phyloP scores from a whole-genome alignment of 2,113 vertebrate species.

The Furnarius figulus region DNA sequence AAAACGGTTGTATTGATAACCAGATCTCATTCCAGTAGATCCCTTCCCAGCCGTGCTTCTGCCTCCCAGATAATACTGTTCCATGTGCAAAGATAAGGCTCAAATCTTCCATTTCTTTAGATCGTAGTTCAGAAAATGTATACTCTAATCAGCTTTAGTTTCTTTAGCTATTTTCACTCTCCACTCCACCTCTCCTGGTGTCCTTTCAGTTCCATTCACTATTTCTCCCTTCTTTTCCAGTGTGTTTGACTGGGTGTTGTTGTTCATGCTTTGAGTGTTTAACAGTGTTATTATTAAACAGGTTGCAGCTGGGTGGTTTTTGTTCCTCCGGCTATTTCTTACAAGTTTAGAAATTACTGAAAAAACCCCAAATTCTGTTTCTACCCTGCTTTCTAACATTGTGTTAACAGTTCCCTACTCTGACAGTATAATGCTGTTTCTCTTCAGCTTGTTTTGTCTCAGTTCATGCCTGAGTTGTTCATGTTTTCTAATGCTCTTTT shows the following conservation, averaged over 20 bases:
- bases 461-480: neutral
- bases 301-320: neutral
- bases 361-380: neutral
- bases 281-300: neutral
- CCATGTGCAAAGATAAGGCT: neutral
- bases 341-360: neutral
- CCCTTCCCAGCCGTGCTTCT: neutral
- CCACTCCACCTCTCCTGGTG: neutral
- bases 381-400: neutral
- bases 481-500: neutral
- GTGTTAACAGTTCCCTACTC: neutral
- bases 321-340: neutral
- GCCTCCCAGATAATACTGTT: neutral
- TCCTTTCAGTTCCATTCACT: neutral
- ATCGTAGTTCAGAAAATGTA: neutral
- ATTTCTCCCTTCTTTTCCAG: neutral
- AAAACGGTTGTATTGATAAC: neutral
- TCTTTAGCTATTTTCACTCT: neutral
- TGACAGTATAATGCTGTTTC: neutral
- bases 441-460: neutral
- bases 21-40: neutral
- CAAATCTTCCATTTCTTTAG: neutral
- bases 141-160: neutral
- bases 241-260: neutral
- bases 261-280: neutral